These are phyloP conservation scores for Hylyphantes graminicola DNA, from an alignment of 1,140 invertebrate species.

Conservation along the genomic window DNA sequence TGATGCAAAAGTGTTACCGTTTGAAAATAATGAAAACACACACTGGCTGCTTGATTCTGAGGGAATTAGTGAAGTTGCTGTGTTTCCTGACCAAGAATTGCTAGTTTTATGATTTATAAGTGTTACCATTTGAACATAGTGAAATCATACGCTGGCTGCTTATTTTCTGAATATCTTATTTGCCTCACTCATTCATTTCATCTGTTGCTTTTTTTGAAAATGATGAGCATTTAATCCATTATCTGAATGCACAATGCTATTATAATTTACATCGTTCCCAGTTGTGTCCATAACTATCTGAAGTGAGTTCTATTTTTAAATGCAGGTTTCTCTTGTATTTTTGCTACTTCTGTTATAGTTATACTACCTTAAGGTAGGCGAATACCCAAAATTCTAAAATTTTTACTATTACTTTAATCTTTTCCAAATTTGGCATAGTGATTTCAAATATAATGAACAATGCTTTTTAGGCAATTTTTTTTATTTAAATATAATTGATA, in stretches of 20 bases:
- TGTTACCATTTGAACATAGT: slow-evolving; percentile 31
- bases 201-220: neutral
- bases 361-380: too few relatives aligned
- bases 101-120: neutral
- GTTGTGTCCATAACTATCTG: neutral
- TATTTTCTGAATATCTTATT: neutral
- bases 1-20: slow-evolving; percentile 19
- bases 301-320: neutral
- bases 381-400: too few relatives aligned
- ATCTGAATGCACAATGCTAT: slow-evolving; percentile 12
- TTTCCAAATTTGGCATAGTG: too few relatives aligned
- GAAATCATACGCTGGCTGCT: slow-evolving; percentile 17
- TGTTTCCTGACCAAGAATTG: neutral
- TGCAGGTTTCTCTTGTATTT: slow-evolving; percentile 12
- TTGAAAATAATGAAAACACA: slow-evolving; percentile 37
- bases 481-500: too few relatives aligned
- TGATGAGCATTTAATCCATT: slow-evolving; percentile 25
- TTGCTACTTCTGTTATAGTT: neutral
- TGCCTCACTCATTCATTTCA: too few relatives aligned
- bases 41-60: slow-evolving; percentile 7
- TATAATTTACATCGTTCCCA: neutral
- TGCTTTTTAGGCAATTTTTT: too few relatives aligned
- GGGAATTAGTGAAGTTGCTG: neutral
- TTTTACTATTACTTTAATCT: too few relatives aligned
- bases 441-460: too few relatives aligned